Evolutionary conservation across 1,140 invertebrate species (phyloP).

Genomic region (Drosophila teissieri): DNA sequence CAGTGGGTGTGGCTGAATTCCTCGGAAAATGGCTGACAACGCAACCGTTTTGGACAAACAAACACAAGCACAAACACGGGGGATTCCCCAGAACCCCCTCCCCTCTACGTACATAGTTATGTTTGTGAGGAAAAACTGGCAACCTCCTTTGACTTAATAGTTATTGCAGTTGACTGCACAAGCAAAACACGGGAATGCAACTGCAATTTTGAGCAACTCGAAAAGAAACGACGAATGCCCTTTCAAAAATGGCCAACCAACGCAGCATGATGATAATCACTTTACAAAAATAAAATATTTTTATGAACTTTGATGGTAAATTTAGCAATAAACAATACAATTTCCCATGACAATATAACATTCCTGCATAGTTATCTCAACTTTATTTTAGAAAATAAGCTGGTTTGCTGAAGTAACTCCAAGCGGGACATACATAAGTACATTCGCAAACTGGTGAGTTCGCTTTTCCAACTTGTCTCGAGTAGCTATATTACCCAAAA

Average conservation of each 20-base stretch:
- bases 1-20: background rate
- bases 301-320: too few relatives aligned
- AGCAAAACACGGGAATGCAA: conserved; percentile 5
- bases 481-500: background rate
- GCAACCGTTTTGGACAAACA: conserved; percentile 9
- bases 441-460: too few relatives aligned
- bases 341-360: too few relatives aligned
- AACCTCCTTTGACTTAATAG: conserved; percentile 53
- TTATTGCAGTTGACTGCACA: conserved; percentile 62
- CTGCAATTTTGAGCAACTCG: background rate
- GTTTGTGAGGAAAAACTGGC: conserved; percentile 22
- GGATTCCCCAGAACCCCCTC: background rate
- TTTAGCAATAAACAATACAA: too few relatives aligned
- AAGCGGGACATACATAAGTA: too few relatives aligned
- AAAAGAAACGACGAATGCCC: background rate
- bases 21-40: conserved; percentile 5
- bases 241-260: background rate
- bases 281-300: too few relatives aligned
- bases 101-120: background rate
- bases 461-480: too few relatives aligned
- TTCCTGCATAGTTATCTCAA: too few relatives aligned
- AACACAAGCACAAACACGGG: background rate
- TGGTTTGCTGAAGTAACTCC: too few relatives aligned
- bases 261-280: too few relatives aligned
- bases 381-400: too few relatives aligned